Percentiles rank a stretch among this genome's conserved stretches.
These are phyloP conservation scores for Sebastes matsubarae DNA, from an alignment of 2,797 vertebrate genomes.

Conservation along the genomic window DNA sequence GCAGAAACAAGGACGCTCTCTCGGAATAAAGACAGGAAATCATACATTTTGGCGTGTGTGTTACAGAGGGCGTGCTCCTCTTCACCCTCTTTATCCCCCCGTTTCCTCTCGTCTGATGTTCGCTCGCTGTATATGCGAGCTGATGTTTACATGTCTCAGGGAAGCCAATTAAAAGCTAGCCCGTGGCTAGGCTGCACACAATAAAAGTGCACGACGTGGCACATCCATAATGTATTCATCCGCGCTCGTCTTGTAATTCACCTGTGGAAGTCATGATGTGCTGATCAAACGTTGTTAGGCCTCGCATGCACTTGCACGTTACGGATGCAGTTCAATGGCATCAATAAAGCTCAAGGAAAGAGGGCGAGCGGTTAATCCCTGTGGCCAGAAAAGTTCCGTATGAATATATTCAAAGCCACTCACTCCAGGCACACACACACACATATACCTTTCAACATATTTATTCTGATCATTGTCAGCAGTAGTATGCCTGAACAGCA, in stretches of 20 bases:
- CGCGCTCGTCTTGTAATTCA: constrained; percentile 31
- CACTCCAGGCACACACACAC: not conserved
- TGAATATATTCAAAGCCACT: not conserved
- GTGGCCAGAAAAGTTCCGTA: not conserved
- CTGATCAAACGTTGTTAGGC: constrained; percentile 48
- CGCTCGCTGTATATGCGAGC: constrained; percentile 52
- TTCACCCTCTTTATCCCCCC: constrained; percentile 2
- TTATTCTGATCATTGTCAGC: not conserved
- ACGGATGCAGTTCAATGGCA: constrained; percentile 17
- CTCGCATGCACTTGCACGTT: not conserved
- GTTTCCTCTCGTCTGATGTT: constrained; percentile 55
- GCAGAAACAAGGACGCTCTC: constrained; percentile 7
- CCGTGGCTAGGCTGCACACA: constrained; percentile 62
- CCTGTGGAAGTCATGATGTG: constrained; percentile 57
- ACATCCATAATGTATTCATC: constrained; percentile 62
- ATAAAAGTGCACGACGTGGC: constrained; percentile 61
- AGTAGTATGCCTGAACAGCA: not conserved
- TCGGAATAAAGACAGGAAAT: constrained; percentile 17
- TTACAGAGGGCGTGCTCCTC: constrained; percentile 8
- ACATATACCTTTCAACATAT: not conserved
- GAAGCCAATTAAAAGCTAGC: constrained; percentile 80
- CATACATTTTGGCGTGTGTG: not conserved
- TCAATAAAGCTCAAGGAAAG: constrained; percentile 13
- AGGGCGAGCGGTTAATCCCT: constrained; percentile 2
- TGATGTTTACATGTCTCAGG: constrained; percentile 72